Percentiles rank a stretch among this genome's conserved stretches.
phyloP scores from a whole-genome alignment of 2,888 invertebrate species.

The Catocala sponsa region DNA sequence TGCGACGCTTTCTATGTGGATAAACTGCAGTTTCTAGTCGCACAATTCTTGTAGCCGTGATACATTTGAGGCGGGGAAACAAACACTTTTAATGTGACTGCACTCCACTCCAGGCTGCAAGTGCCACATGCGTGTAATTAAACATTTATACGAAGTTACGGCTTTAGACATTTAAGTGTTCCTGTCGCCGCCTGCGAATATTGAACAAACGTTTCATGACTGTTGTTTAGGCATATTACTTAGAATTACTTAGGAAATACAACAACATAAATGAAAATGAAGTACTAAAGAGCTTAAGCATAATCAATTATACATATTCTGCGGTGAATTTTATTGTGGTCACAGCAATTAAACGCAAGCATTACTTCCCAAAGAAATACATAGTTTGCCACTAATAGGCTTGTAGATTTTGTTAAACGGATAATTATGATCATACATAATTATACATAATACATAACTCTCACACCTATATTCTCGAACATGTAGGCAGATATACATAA shows the following conservation, averaged over 20 bases:
- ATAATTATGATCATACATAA: no score
- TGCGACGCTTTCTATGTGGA: conserved; percentile 59
- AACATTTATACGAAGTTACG: conserved; percentile 30
- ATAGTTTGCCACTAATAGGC: not conserved
- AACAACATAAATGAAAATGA: conserved; percentile 22
- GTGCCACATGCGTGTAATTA: conserved; percentile 40
- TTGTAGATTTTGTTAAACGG: no score
- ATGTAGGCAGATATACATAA: no score
- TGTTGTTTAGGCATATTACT: conserved; percentile 12
- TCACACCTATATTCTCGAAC: no score
- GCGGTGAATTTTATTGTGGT: not conserved
- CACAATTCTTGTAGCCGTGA: conserved; percentile 53
- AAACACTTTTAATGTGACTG: conserved; percentile 44
- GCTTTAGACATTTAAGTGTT: conserved; percentile 23
- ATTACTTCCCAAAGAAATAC: not conserved
- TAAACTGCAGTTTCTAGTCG: conserved; percentile 69
- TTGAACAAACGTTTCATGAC: conserved; percentile 25
- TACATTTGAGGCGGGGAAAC: conserved; percentile 55
- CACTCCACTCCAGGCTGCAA: conserved; percentile 14
- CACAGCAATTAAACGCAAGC: not conserved
- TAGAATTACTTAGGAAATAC: conserved; percentile 21
- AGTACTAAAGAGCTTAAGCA: not conserved
- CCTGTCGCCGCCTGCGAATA: conserved; percentile 30
- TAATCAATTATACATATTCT: conserved; percentile 5
- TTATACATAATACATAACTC: no score